Percentiles rank a stretch among this genome's conserved stretches.
Evolutionary conservation across 2,888 invertebrate genomes (phyloP).

Genomic region (Lithophane socia): DNA sequence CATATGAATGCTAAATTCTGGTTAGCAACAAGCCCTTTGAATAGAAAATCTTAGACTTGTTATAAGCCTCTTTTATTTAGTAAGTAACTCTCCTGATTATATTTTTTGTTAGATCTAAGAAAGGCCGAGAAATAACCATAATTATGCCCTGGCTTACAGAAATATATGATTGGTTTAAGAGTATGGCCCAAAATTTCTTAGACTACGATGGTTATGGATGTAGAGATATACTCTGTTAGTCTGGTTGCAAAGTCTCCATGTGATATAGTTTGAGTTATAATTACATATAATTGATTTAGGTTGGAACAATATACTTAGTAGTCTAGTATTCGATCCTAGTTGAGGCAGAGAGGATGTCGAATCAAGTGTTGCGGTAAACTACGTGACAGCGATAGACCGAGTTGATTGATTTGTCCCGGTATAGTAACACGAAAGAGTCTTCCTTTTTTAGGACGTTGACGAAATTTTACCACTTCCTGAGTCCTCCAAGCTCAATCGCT

Average conservation of each 20-base stretch:
- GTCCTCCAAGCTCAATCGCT: neutral
- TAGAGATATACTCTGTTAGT: neutral
- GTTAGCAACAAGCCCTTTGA: conserved; percentile 19
- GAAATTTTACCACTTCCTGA: conserved; percentile 19
- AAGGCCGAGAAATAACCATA: neutral
- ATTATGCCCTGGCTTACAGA: neutral
- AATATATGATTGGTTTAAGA: neutral
- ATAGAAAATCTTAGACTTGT: conserved; percentile 11
- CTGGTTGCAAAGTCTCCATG: neutral
- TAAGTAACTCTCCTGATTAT: neutral
- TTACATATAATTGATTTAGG: neutral
- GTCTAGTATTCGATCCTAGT: neutral
- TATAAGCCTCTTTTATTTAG: neutral
- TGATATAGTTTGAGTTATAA: neutral
- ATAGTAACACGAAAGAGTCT: neutral
- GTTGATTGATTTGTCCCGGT: neutral
- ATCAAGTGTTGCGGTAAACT: neutral
- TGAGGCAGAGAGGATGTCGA: neutral
- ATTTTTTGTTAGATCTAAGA: neutral
- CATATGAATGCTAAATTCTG: conserved; percentile 32
- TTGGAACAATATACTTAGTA: neutral
- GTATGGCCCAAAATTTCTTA: neutral
- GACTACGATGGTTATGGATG: neutral
- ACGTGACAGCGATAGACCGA: no score
- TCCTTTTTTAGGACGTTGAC: neutral